These are phyloP conservation scores for Pycnonotus jocosus DNA, from an alignment of 2,113 vertebrate species.

Conservation along the genomic window DNA sequence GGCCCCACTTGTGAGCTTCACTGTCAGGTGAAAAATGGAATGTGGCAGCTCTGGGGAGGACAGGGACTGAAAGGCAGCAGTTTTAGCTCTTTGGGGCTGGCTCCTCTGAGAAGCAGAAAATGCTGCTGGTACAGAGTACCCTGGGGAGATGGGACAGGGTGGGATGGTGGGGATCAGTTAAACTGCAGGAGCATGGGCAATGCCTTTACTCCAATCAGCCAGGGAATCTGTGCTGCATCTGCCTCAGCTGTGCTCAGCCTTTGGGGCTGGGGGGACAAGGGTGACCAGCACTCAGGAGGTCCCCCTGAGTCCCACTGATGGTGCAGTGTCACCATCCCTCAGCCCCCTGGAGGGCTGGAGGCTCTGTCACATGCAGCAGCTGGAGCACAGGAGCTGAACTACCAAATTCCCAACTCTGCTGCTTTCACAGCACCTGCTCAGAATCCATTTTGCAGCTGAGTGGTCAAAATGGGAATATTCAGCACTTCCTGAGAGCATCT, in stretches of 20 bases:
- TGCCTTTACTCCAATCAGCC: not conserved
- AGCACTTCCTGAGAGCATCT: not conserved
- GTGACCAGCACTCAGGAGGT: not conserved
- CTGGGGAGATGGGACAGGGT: not conserved
- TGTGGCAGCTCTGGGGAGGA: not conserved
- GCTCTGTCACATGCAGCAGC: not conserved
- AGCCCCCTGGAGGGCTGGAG: not conserved
- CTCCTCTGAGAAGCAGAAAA: not conserved
- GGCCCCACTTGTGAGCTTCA: not conserved
- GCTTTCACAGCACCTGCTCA: not conserved
- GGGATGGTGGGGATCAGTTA: not conserved
- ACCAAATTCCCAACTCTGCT: accelerated
- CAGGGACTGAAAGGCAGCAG: not conserved
- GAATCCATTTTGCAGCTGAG: not conserved
- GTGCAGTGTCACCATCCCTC: not conserved
- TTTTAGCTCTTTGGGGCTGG: not conserved
- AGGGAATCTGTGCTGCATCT: not conserved
- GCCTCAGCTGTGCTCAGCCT: not conserved
- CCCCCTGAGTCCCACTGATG: too few relatives aligned
- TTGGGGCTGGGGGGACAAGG: accelerated
- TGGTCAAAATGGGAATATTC: not conserved
- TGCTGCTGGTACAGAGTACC: not conserved
- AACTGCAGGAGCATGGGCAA: not conserved
- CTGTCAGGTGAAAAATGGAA: not conserved
- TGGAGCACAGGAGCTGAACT: not conserved